Conservation (phyloP, 2,113 vertebrate genomes). For the Capreolus pygargus region DNA sequence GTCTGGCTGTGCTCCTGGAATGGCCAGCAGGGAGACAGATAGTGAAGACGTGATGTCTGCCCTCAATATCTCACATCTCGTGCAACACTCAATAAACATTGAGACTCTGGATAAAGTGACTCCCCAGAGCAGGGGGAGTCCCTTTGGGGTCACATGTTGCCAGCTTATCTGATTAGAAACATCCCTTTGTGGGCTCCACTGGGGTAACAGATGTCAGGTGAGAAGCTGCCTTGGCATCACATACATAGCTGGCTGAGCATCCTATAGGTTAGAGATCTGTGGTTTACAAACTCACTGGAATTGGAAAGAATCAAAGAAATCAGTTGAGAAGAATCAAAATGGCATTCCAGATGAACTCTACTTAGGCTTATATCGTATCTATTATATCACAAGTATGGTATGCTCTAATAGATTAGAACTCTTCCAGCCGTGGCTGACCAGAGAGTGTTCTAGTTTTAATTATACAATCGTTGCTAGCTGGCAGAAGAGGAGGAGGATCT, state of each 20-base stretch:
- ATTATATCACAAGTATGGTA: neutral
- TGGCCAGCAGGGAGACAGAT: neutral
- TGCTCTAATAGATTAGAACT: too few species aligned
- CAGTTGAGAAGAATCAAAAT: neutral
- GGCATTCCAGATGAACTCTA: neutral
- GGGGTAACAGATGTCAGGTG: neutral
- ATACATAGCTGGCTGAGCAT: neutral
- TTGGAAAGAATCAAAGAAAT: neutral
- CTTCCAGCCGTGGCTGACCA: fast-evolving
- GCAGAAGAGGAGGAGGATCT: neutral
- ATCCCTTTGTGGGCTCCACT: neutral
- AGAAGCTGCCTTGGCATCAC: neutral
- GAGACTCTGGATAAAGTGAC: neutral
- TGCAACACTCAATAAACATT: neutral
- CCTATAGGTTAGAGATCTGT: neutral
- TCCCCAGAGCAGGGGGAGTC: neutral
- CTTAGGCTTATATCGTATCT: too few species aligned
- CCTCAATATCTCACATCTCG: neutral
- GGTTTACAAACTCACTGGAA: neutral
- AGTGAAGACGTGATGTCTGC: neutral
- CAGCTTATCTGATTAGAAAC: neutral
- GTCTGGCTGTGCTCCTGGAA: neutral
- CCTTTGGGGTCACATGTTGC: neutral
- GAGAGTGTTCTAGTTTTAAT: neutral
- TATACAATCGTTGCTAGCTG: neutral